phyloP scores from a whole-genome alignment of 1,140 invertebrate genomes.

The Calephelis virginiensis region DNA sequence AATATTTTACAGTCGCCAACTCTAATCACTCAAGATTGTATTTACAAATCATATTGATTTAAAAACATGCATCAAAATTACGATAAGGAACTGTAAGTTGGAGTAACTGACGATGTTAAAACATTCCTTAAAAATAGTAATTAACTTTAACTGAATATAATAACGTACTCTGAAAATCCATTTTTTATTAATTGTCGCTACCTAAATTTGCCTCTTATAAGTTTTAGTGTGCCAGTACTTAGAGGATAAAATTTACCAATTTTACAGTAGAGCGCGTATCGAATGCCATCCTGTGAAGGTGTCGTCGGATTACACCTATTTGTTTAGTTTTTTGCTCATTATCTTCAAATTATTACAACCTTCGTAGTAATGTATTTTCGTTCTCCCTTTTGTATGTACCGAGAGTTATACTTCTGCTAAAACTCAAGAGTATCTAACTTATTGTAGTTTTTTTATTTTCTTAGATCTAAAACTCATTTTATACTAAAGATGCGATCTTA shows the following conservation, averaged over 20 bases:
- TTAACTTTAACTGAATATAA: too few species aligned
- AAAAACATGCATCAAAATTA: slow-evolving; percentile 12
- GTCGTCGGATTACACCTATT: slow-evolving; percentile 32
- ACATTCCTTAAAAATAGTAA: too few species aligned
- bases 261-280: slow-evolving; percentile 44
- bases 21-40: slow-evolving; percentile 66
- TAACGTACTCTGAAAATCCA: too few species aligned
- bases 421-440: neutral
- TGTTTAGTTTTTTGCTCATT: slow-evolving; percentile 38
- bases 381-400: neutral
- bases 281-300: slow-evolving; percentile 45
- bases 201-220: too few species aligned
- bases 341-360: slow-evolving; percentile 27
- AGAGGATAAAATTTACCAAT: slow-evolving; percentile 32
- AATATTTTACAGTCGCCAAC: slow-evolving; percentile 66
- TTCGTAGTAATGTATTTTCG: slow-evolving; percentile 4
- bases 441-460: too few species aligned
- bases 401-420: neutral
- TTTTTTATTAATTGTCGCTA: too few species aligned
- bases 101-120: too few species aligned
- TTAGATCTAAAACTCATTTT: too few species aligned
- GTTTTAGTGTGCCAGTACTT: too few species aligned
- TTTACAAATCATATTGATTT: slow-evolving; percentile 34
- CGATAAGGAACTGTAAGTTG: neutral
- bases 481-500: too few species aligned